These are phyloP conservation scores for Ophion ventricosus DNA, from an alignment of 2,888 invertebrate species.

Conservation along the genomic window DNA sequence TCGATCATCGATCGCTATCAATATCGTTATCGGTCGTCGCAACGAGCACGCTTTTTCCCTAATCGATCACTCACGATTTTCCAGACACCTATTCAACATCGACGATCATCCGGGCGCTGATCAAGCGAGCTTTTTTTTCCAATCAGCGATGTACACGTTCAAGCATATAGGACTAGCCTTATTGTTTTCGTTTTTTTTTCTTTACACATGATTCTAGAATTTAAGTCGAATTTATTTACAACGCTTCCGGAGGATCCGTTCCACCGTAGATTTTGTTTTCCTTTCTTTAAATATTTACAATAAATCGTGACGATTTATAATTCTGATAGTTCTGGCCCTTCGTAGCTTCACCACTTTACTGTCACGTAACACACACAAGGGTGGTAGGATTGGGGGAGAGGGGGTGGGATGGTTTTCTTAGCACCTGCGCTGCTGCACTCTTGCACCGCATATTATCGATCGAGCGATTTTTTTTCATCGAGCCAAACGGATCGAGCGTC, in stretches of 20 bases:
- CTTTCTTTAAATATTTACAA: slow-evolving; percentile 54
- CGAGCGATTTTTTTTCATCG: background rate
- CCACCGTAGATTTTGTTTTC: background rate
- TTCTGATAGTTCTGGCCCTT: slow-evolving; percentile 6
- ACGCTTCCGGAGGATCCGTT: slow-evolving; percentile 1
- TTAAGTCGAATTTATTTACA: slow-evolving; percentile 57
- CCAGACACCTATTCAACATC: slow-evolving; percentile 39
- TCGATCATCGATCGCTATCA: slow-evolving; percentile 19
- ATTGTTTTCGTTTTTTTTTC: slow-evolving; percentile 15
- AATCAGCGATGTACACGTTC: slow-evolving; percentile 58
- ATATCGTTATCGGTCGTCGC: slow-evolving; percentile 27
- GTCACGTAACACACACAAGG: slow-evolving; percentile 19
- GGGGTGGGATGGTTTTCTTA: slow-evolving; percentile 25
- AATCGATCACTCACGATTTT: slow-evolving; percentile 48
- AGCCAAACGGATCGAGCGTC: background rate
- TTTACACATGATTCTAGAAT: slow-evolving; percentile 48
- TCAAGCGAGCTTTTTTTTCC: slow-evolving; percentile 28
- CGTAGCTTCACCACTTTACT: background rate
- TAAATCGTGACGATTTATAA: slow-evolving; percentile 19
- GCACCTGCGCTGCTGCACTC: slow-evolving; percentile 46
- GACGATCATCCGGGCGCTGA: slow-evolving; percentile 43
- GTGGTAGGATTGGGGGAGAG: background rate
- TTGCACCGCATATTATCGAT: background rate
- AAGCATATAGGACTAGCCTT: slow-evolving; percentile 51
- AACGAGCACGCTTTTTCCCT: slow-evolving; percentile 11